phyloP scores from a whole-genome alignment of 2,113 vertebrate genomes.

The Psittacula cyanocephala region DNA sequence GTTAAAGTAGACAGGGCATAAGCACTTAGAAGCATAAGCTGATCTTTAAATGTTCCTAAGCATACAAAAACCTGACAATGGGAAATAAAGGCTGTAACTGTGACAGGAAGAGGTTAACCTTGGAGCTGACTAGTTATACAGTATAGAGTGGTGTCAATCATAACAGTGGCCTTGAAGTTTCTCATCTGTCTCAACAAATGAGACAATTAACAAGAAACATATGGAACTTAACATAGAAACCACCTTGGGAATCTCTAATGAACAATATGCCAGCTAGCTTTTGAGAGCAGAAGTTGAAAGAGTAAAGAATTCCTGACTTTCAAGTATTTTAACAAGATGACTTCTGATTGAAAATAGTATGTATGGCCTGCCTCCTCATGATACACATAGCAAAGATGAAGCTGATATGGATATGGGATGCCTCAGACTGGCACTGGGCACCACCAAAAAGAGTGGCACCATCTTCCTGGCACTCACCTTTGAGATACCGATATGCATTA shows the following conservation, averaged over 20 bases:
- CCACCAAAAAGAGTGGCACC: neutral
- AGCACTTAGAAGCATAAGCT: neutral
- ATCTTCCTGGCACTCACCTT: neutral
- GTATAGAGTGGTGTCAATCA: neutral
- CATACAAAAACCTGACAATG: neutral
- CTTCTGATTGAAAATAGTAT: neutral
- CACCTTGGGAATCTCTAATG: neutral
- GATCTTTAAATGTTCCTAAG: neutral
- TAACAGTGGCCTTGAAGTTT: neutral
- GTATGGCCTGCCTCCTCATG: neutral
- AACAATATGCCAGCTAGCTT: neutral
- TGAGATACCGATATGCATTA: neutral
- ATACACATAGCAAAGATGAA: neutral
- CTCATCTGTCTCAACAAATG: neutral
- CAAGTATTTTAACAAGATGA: neutral
- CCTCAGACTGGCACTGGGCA: neutral
- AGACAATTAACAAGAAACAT: neutral
- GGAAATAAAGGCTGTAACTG: neutral
- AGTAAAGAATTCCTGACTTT: neutral
- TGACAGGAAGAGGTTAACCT: neutral
- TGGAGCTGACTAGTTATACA: neutral
- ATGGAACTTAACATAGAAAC: rapidly evolving
- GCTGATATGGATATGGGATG: neutral
- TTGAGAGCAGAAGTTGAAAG: neutral
- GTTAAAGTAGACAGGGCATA: neutral